Base-by-base conservation (phyloP, 1,140 invertebrate genomes). In the Camponotus floridanus region DNA sequence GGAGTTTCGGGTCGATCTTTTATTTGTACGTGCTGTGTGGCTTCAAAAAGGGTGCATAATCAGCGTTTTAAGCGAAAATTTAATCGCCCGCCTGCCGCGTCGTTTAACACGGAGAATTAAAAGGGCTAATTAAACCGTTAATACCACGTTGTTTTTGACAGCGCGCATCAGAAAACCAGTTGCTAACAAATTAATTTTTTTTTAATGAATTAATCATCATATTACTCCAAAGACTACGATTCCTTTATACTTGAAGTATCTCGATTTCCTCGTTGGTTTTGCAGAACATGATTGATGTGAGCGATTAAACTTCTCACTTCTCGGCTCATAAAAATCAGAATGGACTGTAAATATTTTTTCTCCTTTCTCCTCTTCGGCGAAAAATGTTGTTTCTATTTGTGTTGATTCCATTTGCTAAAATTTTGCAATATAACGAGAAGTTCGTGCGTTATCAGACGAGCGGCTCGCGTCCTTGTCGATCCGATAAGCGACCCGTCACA, bases 401-500 rank as follows among this genome's bases (percentile, higher is more conserved):
- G 11, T 31, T 21, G 2, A 6, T 62, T 59, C 15, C 31, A 45
- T 70, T 76, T 21, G 51, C 67, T 8, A 36, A 8, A 15, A 26
- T 26, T 45, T 68, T 39, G 48, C 64, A 15, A 61, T 74, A 21
- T 36, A 74, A 80, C 15, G 26, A 86, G 39, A 62, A 45, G 26
- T n/a, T 57, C 62, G 57, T 18, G 78, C 39, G 62, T 90, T 89
- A 89, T 90, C 89, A 45, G 68, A 6, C 57, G 33, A 42, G 26
- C 51, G 64, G 36, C 62, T 62, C 71, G 64, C 81, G 89, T 80
- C 88, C 89, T 90, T 90, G 89, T 80, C 88, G 76, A 85, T 81
- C 70, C 76, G 88, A 90, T 90, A 90, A 90, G 85, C 67, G 55
- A 36, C 68, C 31, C 39, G 59, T 59, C 74, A 42, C 26, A 79